phyloP scores from a whole-genome alignment of 1,140 invertebrate genomes.

The Brachionus rubens region DNA sequence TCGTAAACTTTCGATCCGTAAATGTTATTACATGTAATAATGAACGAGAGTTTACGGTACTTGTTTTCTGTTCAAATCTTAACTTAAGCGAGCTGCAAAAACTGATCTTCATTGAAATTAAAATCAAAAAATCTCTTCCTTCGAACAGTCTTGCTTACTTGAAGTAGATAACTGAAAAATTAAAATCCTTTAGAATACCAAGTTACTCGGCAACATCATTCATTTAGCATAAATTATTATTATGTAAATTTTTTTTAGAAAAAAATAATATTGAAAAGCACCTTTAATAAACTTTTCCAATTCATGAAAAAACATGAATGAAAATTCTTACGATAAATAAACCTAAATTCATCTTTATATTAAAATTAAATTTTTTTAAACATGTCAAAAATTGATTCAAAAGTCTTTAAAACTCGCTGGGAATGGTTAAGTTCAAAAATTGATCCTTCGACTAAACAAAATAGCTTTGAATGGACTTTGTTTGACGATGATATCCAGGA shows the following conservation, averaged over 20 bases:
- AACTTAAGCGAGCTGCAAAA: no score
- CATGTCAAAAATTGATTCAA: no score
- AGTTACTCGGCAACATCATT: no score
- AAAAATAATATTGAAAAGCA: no score
- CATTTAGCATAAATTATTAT: background rate
- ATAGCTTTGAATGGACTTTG: background rate
- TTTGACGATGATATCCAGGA: background rate
- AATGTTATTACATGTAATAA: no score
- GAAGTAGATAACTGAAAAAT: background rate
- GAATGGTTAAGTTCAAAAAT: conserved; percentile 1
- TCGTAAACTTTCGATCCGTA: no score
- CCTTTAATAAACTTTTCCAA: no score
- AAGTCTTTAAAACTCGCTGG: background rate
- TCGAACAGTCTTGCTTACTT: background rate
- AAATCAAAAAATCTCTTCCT: background rate
- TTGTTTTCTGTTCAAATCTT: no score
- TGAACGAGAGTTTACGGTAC: no score
- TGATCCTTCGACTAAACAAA: background rate
- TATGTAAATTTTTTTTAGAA: background rate
- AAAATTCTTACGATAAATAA: no score
- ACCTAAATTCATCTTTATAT: no score
- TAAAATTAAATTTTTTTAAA: no score
- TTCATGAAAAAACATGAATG: conserved; percentile 26
- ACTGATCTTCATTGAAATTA: background rate
- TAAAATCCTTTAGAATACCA: background rate